Base-by-base conservation (phyloP, 2,797 vertebrate species). In the Sebastes goodei region DNA sequence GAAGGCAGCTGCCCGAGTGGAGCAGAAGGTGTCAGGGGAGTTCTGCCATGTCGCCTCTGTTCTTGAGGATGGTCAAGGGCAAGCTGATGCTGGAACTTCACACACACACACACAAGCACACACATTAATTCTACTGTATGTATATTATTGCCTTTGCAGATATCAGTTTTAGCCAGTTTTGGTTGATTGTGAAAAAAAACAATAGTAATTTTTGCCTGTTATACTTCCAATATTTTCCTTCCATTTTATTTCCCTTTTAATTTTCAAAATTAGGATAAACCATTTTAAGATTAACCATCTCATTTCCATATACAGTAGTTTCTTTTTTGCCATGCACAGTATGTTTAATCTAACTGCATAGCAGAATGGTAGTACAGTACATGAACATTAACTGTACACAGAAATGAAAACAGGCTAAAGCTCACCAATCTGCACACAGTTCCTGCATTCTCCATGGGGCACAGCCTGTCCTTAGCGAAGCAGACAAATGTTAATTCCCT, bases 41-140 rank as follows among this genome's bases (percentile, higher is more conserved):
- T 89, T 95, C 90, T 82, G 87, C 86, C 71, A 90, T 93, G 90
- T 94, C 92, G 91, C 94, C 93, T 80, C 95, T 90, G 94, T 92
- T 96, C 95, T 94, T 94, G 86, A 92, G 92, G 89, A 94, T 96
- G 96, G 96, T 97, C 96, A 97, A 98, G 97, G 97, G 95, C 96
- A 95, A 94, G 93, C 90, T 94, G 92, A 76, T 73, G 60, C 71
- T 61, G 65, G 66, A 86, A 82, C 61, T 61, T 49, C 76, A 33
- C 38, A 61, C 90, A 87, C 82, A 88, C 57, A 46, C 57, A 46
- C 62, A 61, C 38, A 75, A 4, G n/a, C 38, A 75, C 32, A 78
- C 68, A 59, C 23, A 53, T n/a, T 56, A 27, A 35, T 35, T 69
- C 20, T 10, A n/a, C 20, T 20, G 7, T 52, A 25, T 59, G 25